These are phyloP conservation scores for Ecliptopera silaceata DNA, from an alignment of 2,888 invertebrate genomes.

Conservation along the genomic window DNA sequence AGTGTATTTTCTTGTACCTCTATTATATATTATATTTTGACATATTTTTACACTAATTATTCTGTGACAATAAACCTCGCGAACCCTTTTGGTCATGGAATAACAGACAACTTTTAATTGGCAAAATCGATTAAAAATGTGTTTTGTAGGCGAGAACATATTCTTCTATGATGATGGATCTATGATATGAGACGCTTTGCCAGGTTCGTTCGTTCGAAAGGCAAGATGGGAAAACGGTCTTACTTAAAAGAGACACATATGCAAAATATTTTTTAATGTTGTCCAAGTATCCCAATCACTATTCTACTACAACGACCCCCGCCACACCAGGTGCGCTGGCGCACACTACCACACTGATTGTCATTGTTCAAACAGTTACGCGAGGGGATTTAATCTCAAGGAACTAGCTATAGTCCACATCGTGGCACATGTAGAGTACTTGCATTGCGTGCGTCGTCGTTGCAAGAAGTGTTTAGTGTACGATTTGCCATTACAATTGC, in stretches of 20 bases:
- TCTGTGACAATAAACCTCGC: too few species aligned
- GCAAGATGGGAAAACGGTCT: background rate
- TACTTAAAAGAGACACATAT: background rate
- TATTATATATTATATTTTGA: too few species aligned
- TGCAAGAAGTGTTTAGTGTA: background rate
- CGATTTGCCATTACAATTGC: background rate
- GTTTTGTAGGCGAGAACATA: too few species aligned
- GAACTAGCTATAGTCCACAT: background rate
- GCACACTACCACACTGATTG: background rate
- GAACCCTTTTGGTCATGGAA: too few species aligned
- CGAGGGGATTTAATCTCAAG: background rate
- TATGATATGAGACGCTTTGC: too few species aligned
- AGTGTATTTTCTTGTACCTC: too few species aligned
- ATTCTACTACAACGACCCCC: background rate
- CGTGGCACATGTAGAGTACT: background rate
- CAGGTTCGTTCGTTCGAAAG: too few species aligned
- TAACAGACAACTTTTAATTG: too few species aligned
- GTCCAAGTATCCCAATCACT: background rate
- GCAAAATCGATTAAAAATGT: too few species aligned
- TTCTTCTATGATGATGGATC: too few species aligned
- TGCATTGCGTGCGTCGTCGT: background rate
- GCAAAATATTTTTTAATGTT: background rate
- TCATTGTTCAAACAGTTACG: conserved; percentile 2
- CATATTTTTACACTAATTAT: too few species aligned
- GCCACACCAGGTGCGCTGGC: conserved; percentile 6